phyloP scores from a whole-genome alignment of 2,888 invertebrate genomes.

The Branchipolynoe longqiensis region DNA sequence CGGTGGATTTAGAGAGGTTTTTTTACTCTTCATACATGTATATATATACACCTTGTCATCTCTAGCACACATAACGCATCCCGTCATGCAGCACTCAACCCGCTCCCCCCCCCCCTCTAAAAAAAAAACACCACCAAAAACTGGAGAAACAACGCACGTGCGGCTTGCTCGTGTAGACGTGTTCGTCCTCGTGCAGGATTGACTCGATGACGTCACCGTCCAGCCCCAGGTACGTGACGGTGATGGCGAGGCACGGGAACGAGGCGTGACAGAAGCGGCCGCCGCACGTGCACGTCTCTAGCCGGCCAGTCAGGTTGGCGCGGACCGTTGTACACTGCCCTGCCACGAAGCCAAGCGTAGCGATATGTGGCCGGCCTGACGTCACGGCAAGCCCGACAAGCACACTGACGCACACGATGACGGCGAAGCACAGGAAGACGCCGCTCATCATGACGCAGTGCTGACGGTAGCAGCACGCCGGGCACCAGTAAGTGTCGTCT shows the following conservation, averaged over 20 bases:
- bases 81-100: no score
- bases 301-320: constrained; percentile 17
- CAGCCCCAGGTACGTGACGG: neutral
- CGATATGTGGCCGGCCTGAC: constrained; percentile 18
- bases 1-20: no score
- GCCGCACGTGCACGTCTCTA: constrained; percentile 16
- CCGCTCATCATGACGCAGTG: constrained; percentile 53
- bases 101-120: no score
- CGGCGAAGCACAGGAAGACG: constrained; percentile 40
- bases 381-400: constrained; percentile 23
- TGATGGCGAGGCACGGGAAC: constrained; percentile 36
- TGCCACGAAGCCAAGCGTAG: constrained; percentile 3
- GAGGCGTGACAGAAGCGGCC: constrained; percentile 28
- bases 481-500: neutral
- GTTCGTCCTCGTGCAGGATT: constrained; percentile 38
- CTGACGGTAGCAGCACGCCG: constrained; percentile 40
- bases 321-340: constrained; percentile 38
- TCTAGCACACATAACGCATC: no score
- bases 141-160: no score
- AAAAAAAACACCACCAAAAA: neutral
- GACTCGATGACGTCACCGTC: neutral
- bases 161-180: neutral
- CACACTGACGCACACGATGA: constrained; percentile 40
- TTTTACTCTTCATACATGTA: no score
- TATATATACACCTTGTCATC: neutral